Base-by-base conservation (phyloP, 2,888 invertebrate species). In the Rambutsinella grinnellia region DNA sequence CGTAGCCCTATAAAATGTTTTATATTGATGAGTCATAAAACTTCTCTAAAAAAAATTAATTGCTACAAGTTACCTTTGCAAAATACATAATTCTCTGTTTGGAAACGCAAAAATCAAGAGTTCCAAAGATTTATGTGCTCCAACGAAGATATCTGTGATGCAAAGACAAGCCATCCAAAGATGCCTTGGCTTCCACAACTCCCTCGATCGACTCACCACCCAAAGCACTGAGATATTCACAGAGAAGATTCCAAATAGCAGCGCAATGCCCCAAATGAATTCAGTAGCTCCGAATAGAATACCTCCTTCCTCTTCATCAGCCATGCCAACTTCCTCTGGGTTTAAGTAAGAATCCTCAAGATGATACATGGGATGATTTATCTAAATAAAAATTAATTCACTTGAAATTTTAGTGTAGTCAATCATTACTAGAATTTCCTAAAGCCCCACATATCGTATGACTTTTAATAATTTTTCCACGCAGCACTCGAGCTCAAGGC, bases 91-190 rank as follows among this genome's bases (percentile, higher is more conserved):
- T 63, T 78, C 78, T 27, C 78, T 60, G 47, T 61, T 51, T 0
- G 81, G 83, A 36, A 76, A 44, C 2, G 79, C 61, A 23, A 79
- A 70, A 26, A 82, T 80, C 10, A 82, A 49, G 8, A 84, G 76
- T 57, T 82, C 84, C 17, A 84, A 62, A 10, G 69, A 75, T 74
- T 84, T 83, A 70, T 84, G 83, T 47, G 74, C 79, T 19, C 82
- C 82, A 10, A 84, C 84, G 44, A 83, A 83, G 24, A 84, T 79
- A 53, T 84, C 84, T 0, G 84, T 83, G 36, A 82, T 67, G 62
- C 84, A 84, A 8, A 84, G 72, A 63, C 82, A 83, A 6, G 82
- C 84, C 82, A 84, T 83, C 84, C 84, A 84, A 17, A 84, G 60
- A 66, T 84, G 84, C 8, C 84, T 62, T 0, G 84, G 84, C 54